phyloP scores from a whole-genome alignment of 2,797 vertebrate genomes.

The Coreius guichenoti region DNA sequence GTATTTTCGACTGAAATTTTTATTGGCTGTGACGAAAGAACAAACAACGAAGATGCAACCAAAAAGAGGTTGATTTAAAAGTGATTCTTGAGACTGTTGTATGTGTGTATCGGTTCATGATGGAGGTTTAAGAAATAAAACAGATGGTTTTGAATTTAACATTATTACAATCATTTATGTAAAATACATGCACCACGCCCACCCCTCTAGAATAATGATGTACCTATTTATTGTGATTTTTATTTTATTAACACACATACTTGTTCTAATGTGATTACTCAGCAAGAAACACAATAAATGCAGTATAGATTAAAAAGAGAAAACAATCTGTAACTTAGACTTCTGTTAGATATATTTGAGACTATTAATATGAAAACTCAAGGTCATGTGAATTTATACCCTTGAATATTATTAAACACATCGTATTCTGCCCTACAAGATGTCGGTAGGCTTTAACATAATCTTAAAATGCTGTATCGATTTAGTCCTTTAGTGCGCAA shows the following conservation, averaged over 20 bases:
- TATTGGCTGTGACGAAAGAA: constrained; percentile 71
- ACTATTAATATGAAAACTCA: background rate
- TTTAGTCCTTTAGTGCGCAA: background rate
- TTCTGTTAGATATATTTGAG: background rate
- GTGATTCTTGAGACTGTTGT: constrained; percentile 46
- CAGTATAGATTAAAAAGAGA: background rate
- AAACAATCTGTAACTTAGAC: background rate
- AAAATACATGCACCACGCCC: constrained; percentile 59
- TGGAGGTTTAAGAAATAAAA: constrained; percentile 37
- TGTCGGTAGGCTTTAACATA: background rate
- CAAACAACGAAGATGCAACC: constrained; percentile 27
- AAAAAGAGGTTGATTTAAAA: constrained; percentile 37
- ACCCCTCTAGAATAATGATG: background rate
- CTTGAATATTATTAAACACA: constrained; percentile 75
- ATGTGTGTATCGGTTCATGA: constrained; percentile 36
- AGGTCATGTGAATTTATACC: constrained; percentile 74
- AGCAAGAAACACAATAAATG: background rate
- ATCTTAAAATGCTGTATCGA: background rate
- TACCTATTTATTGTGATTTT: background rate
- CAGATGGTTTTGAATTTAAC: constrained; percentile 18
- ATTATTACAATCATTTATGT: constrained; percentile 78
- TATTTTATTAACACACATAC: background rate
- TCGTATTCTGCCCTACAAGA: constrained; percentile 70
- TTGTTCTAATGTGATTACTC: background rate
- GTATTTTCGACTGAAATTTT: constrained; percentile 82